Base-by-base conservation (phyloP, 2,113 vertebrate species). In the Hyaena hyaena region DNA sequence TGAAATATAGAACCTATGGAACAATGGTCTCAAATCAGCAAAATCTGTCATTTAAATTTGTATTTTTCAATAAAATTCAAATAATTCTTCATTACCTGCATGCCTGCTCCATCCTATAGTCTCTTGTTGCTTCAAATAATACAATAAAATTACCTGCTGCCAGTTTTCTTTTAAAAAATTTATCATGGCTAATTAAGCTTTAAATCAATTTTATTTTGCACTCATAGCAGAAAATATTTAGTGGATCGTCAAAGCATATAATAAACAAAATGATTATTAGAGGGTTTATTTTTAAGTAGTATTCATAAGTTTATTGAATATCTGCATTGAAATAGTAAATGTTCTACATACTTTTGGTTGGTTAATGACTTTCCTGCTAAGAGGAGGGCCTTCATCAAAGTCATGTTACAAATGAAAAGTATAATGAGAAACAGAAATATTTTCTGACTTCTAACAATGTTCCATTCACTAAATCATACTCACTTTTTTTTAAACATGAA, bases 361-460 rank as follows among this genome's bases (percentile, higher is more conserved):
- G 93, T 91, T 96, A 95, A 93, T 96, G 79, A 77, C 26, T 77
- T 33, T 95, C 65, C 35, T 83, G 45, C 63, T 69, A 95, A 96
- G 35, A 69, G 76, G 50, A 93, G 55, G 68, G 50, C 77, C 63
- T 84, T 98, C 53, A 96, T 96, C 65, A 94, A 97, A 95, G 79
- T 81, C 79, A 90, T 63, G 74, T 92, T 87, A 96, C 86, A 95
- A 86, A 92, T 89, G 83, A 93, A 83, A 96, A 93, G 7, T 90
- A 84, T 95, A 96, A 96, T 95, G 81, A 98, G 84, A 97, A 97
- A 93, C 92, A 97, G 95, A 5, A 74, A 90, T 84, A 39, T 82
- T 95, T 95, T 92, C 68, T 95, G 26, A 97, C 53, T 89, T 79
- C 39, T 93, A 91, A 93, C 89, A 94, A 97, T 93, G 79, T 82